Conservation (phyloP, 2,888 invertebrate genomes). For the Cheilosia soror region DNA sequence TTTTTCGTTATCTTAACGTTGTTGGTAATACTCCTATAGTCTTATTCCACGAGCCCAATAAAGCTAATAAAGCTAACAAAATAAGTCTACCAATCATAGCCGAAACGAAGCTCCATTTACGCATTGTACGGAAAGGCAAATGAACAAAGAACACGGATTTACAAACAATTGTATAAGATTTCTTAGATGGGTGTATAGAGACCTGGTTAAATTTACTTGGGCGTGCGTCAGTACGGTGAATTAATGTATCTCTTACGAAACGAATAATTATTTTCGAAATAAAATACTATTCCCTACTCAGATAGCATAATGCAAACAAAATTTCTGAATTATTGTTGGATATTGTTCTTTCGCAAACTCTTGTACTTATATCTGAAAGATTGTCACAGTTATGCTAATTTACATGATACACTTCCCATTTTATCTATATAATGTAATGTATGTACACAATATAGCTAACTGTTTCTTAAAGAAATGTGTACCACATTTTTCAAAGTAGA, state of each 20-base stretch:
- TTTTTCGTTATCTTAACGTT: too few species aligned
- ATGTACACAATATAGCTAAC: conserved; percentile 18
- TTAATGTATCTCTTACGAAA: conserved; percentile 42
- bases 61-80: too few species aligned
- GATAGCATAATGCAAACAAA: conserved; percentile 7
- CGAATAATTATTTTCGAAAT: conserved; percentile 28
- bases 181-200: conserved; percentile 37
- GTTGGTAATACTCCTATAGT: too few species aligned
- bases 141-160: conserved; percentile 33
- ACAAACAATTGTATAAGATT: conserved; percentile 17
- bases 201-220: conserved; percentile 40
- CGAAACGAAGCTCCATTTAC: neutral
- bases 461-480: conserved; percentile 42
- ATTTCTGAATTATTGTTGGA: conserved; percentile 23
- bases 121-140: conserved; percentile 49
- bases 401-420: conserved; percentile 18
- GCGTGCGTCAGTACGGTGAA: conserved; percentile 51
- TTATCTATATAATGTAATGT: neutral
- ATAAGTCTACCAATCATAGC: too few species aligned
- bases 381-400: conserved; percentile 33
- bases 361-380: conserved; percentile 11
- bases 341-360: neutral
- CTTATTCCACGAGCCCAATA: too few species aligned
- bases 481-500: conserved; percentile 39
- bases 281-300: neutral